Conservation (phyloP, 2,797 vertebrate species). For the Liasis olivaceus region DNA sequence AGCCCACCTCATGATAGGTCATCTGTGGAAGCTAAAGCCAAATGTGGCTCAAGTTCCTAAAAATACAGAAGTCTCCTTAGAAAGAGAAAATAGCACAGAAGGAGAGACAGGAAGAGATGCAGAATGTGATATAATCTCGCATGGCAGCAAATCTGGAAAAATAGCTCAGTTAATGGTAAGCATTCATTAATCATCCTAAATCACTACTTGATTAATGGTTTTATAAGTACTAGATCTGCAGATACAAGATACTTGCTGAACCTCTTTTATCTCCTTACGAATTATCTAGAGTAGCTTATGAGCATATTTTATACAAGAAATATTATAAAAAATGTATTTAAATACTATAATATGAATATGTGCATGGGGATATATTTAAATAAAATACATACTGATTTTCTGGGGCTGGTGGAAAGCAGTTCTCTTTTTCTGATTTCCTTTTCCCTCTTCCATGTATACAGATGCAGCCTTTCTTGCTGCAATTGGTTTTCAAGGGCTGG, state of each 20-base stretch:
- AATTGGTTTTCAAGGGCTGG: not conserved
- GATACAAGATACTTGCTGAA: not conserved
- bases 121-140: not conserved
- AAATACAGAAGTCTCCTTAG: slow-evolving; percentile 49
- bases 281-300: not conserved
- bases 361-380: not conserved
- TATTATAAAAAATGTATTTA: not conserved
- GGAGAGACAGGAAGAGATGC: not conserved
- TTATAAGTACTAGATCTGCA: not conserved
- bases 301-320: not conserved
- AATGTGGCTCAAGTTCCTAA: slow-evolving; percentile 56
- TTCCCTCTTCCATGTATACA: not conserved
- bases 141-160: slow-evolving; percentile 11
- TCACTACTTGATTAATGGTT: not conserved
- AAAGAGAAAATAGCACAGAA: slow-evolving; percentile 18
- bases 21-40: slow-evolving; percentile 52
- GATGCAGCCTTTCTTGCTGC: not conserved
- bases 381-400: not conserved
- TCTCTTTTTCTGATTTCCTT: not conserved
- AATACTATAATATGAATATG: not conserved
- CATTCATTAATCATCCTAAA: slow-evolving; percentile 13
- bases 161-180: slow-evolving; percentile 25
- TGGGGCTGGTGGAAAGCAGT: not conserved
- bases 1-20: slow-evolving; percentile 52
- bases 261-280: not conserved